These are phyloP conservation scores for Ceratoteleas bidentatus DNA, from an alignment of 1,140 invertebrate genomes.

Conservation along the genomic window DNA sequence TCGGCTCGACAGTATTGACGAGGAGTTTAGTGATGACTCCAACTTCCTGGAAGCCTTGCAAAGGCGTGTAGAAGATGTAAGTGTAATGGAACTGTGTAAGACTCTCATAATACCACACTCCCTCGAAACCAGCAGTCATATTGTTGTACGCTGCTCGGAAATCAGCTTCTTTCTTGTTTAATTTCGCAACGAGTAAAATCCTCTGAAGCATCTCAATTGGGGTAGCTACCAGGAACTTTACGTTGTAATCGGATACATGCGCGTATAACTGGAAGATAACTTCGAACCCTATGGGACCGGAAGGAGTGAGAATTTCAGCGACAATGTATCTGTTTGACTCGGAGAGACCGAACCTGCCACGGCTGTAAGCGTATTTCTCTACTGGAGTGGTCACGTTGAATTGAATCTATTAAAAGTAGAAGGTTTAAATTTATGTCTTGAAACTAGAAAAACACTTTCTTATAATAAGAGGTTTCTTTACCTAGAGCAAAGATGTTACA, in stretches of 20 bases:
- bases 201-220: conserved; percentile 86
- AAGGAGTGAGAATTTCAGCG: conserved; percentile 85
- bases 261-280: conserved; percentile 82
- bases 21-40: conserved; percentile 87
- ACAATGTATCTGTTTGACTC: conserved; percentile 86
- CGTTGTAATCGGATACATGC: conserved; percentile 85
- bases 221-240: conserved; percentile 87
- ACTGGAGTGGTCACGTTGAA: conserved; percentile 88
- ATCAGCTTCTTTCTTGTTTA: conserved; percentile 84
- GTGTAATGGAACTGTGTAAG: conserved; percentile 88
- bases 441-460: too few species aligned
- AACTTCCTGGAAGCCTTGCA: conserved; percentile 88
- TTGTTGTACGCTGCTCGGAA: conserved; percentile 88
- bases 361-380: conserved; percentile 84
- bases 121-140: conserved; percentile 87
- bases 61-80: conserved; percentile 88
- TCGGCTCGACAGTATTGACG: conserved; percentile 68
- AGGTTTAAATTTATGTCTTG: not conserved
- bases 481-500: too few species aligned
- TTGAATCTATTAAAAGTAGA: conserved; percentile 64
- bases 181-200: conserved; percentile 84
- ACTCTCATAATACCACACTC: conserved; percentile 87
- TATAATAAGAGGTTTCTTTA: too few species aligned
- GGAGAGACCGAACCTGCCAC: conserved; percentile 86
- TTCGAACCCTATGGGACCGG: conserved; percentile 86